Base-by-base conservation (phyloP, 2,797 vertebrate species). In the Hoplostethus mediterraneus region DNA sequence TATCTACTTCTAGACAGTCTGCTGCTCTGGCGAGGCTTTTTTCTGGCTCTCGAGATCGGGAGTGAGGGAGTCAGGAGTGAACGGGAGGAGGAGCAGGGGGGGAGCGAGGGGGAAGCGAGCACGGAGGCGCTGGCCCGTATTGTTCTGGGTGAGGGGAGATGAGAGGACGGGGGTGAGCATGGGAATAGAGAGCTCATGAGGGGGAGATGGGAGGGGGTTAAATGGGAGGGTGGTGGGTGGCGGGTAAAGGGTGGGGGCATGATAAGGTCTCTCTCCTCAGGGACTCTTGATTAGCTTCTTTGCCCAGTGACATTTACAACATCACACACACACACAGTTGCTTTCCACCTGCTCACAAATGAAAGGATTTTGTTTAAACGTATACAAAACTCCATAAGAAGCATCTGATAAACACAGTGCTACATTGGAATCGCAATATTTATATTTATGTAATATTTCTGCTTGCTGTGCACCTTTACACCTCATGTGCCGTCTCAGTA, bases 231-330 rank as follows among this genome's bases (percentile, higher is more conserved):
- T 63, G 63, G 65, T 44, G 48, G 66, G 66, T 38, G 67, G 59
- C 6, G 44, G 42, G 30, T 6, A 51, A 2, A 13, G 42, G 25
- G 17, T 30, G 40, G 48, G 49, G 42, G 69, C 54, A 44, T 17
- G n/a, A 13, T n/a, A 60, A 57, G 55, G 63, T 48, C 58, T 52
- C 60, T 57, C 74, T 75, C 85, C 67, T 62, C 61, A 33, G 67
- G 75, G 81, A 68, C 76, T 77, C 82, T 64, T 73, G 81, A 87
- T 89, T 79, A 83, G 86, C 75, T 61, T 56, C 45, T 62, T 49
- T 86, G 75, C 72, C 61, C 63, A 44, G 75, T 86, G 89, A 90
- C 87, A 90, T 90, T 89, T 83, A 71, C 71, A 66, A 16, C 55
- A 44, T 71, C 71, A 76, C 67, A 74, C 73, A 83, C 73, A 83